Conservation (phyloP, 2,113 vertebrate species). For the Oostethus manadensis region DNA sequence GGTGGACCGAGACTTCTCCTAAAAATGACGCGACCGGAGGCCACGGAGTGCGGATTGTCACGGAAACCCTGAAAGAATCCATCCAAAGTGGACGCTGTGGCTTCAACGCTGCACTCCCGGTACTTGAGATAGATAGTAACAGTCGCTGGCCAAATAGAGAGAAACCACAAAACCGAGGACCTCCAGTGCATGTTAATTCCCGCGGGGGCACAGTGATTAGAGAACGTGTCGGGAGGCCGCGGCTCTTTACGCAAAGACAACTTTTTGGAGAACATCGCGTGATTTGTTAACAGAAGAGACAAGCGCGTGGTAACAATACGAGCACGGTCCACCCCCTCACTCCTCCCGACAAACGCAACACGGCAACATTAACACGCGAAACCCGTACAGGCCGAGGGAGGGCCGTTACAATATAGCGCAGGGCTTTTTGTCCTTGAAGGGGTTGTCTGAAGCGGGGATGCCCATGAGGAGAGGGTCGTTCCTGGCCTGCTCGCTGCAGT, state of each 20-base stretch:
- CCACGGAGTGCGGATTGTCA: conserved; percentile 28
- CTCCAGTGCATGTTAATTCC: conserved; percentile 8
- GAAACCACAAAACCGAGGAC: conserved; percentile 8
- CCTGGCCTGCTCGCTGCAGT: conserved; percentile 86
- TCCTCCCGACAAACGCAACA: conserved; percentile 38
- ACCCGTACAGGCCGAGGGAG: conserved; percentile 34
- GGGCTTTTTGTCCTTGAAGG: conserved; percentile 97
- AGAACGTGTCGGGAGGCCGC: not conserved
- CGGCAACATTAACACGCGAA: conserved; percentile 54
- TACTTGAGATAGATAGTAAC: conserved; percentile 27
- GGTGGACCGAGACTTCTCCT: not conserved
- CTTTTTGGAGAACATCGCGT: conserved; percentile 9
- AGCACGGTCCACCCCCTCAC: conserved; percentile 29
- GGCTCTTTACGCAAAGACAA: conserved; percentile 1
- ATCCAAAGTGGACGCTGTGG: not conserved
- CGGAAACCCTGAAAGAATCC: not conserved
- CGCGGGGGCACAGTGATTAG: conserved; percentile 1
- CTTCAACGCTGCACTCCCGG: too few relatives aligned
- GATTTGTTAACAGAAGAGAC: conserved; percentile 25
- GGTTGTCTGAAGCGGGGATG: conserved; percentile 92
- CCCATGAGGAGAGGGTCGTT: conserved; percentile 88
- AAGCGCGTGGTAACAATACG: conserved; percentile 29
- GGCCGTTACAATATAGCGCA: conserved; percentile 87
- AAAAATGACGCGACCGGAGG: not conserved
- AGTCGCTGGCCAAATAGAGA: conserved; percentile 18